phyloP scores from a whole-genome alignment of 2,113 vertebrate genomes.

The Poeciliopsis prolifica region DNA sequence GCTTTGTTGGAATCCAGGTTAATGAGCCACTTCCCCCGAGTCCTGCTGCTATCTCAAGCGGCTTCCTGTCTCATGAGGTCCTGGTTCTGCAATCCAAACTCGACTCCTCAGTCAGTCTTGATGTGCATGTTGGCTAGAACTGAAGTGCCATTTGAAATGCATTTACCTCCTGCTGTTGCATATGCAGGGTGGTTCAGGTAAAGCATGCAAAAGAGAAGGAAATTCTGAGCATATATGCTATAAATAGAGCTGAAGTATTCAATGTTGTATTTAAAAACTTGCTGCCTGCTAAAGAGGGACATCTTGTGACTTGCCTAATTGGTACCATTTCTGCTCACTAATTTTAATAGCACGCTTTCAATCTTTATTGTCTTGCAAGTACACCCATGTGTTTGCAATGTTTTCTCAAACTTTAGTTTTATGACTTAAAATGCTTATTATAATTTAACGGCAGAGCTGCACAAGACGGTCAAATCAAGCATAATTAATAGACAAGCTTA shows the following conservation, averaged over 20 bases:
- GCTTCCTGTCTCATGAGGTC: conserved; percentile 6
- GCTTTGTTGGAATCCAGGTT: conserved; percentile 43
- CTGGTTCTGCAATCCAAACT: conserved; percentile 1
- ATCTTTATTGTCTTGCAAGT: neutral
- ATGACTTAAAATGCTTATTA: neutral
- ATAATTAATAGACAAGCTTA: neutral
- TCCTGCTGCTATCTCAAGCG: conserved; percentile 33
- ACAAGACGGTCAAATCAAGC: neutral
- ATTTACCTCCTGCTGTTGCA: conserved; percentile 12
- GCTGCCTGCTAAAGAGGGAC: neutral
- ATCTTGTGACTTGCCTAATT: too few species aligned
- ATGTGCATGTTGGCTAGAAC: neutral
- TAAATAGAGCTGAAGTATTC: neutral
- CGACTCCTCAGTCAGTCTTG: conserved; percentile 7
- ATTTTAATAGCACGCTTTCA: too few species aligned
- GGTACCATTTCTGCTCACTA: neutral
- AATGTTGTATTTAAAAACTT: neutral
- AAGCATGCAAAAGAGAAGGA: neutral
- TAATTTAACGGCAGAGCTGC: neutral
- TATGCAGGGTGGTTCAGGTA: conserved; percentile 8
- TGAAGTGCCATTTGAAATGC: neutral
- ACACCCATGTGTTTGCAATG: neutral
- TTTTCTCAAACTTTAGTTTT: neutral
- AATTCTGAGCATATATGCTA: neutral
- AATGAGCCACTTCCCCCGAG: conserved; percentile 48